These are phyloP conservation scores for Rotaria macrura DNA, from an alignment of 2,888 invertebrate genomes.

Conservation along the genomic window DNA sequence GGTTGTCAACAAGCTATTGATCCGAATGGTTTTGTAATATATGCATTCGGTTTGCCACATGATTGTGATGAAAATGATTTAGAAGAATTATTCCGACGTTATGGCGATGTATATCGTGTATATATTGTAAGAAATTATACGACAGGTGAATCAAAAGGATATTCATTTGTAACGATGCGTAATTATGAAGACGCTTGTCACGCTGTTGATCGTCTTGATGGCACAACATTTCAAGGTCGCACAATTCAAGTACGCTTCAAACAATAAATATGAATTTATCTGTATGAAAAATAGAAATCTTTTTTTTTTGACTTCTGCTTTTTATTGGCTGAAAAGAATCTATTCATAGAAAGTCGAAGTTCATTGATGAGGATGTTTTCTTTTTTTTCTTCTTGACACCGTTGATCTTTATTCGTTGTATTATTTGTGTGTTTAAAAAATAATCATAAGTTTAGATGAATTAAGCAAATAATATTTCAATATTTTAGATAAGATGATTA, in stretches of 20 bases:
- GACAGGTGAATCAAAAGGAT: constrained; percentile 21
- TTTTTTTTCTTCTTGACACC: not conserved
- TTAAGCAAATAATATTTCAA: not conserved
- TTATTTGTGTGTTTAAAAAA: not conserved
- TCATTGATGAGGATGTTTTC: not conserved
- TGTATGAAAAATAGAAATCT: not conserved
- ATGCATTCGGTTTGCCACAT: constrained; percentile 21
- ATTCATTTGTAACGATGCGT: constrained; percentile 8
- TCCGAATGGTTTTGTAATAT: constrained; percentile 19
- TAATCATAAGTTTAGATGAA: not conserved
- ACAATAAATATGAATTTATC: not conserved
- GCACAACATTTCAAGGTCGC: not conserved
- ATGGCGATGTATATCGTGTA: constrained; percentile 2
- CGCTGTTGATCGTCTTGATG: not conserved
- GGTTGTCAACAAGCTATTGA: constrained; percentile 18
- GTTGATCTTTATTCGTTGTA: constrained; percentile 8
- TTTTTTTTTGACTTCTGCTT: not conserved
- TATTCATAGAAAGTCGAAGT: not conserved
- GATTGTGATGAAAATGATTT: constrained; percentile 15
- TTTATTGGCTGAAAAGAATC: not conserved
- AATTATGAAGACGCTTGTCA: constrained; percentile 3
- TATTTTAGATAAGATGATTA: not conserved
- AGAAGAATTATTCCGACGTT: constrained; percentile 11
- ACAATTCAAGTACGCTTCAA: constrained; percentile 22
- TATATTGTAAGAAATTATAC: constrained; percentile 15